A percentile compares a stretch with the other conserved stretches of the same genome.
These are phyloP conservation scores for Saturnia japonica DNA, from an alignment of 2,888 invertebrate species.

Conservation along the genomic window DNA sequence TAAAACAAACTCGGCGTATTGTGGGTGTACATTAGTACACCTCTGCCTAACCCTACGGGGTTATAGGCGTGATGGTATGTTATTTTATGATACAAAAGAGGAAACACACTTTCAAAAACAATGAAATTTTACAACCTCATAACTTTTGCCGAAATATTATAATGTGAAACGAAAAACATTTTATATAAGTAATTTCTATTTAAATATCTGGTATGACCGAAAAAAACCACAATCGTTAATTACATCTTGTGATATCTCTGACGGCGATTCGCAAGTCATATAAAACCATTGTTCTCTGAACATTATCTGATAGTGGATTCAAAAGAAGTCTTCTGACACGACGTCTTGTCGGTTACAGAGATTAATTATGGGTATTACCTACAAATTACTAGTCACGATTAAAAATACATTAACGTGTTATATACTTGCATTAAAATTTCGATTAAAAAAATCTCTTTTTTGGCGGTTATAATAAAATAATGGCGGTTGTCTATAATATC, in stretches of 20 bases:
- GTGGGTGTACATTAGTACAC: too few relatives aligned
- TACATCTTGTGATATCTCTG: conserved; percentile 16
- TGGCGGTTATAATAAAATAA: too few relatives aligned
- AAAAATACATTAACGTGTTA: not conserved
- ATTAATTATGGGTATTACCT: conserved; percentile 18
- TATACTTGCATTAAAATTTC: not conserved
- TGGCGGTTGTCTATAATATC: too few relatives aligned
- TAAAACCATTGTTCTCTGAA: conserved; percentile 17
- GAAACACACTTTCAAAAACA: not conserved
- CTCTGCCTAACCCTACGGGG: too few relatives aligned
- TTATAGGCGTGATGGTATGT: too few relatives aligned
- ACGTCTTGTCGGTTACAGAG: conserved; percentile 9
- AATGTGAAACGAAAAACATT: not conserved
- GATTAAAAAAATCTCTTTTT: not conserved
- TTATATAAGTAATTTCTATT: not conserved
- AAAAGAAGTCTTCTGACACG: conserved; percentile 16
- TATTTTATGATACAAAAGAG: too few relatives aligned
- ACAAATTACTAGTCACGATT: conserved; percentile 15
- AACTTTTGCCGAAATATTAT: not conserved
- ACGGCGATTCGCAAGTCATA: conserved; percentile 18
- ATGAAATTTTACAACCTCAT: not conserved
- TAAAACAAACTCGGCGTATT: too few relatives aligned
- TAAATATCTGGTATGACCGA: not conserved
- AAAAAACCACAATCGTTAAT: conserved; percentile 18
- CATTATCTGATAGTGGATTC: conserved; percentile 20